Evolutionary conservation across 2,797 vertebrate genomes (phyloP).

Genomic region (Falco berigora): DNA sequence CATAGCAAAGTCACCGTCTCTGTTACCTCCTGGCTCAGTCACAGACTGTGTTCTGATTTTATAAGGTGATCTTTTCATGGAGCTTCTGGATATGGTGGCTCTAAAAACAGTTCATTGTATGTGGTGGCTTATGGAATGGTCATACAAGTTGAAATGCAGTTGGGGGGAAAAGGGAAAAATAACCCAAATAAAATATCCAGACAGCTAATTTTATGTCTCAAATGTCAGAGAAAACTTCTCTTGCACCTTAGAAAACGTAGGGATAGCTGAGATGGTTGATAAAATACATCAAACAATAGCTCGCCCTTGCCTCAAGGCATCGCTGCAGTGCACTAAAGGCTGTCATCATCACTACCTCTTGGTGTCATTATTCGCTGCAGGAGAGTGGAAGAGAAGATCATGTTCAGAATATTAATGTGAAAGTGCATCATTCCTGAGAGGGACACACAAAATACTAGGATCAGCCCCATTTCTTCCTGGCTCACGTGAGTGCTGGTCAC

Average conservation of each 20-base stretch:
- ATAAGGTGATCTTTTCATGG: background rate
- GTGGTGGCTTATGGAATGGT: background rate
- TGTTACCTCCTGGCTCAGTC: background rate
- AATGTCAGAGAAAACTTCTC: background rate
- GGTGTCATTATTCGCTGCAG: background rate
- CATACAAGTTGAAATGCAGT: background rate
- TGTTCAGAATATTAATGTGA: background rate
- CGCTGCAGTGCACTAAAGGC: background rate
- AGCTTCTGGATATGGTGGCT: background rate
- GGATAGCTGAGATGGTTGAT: background rate
- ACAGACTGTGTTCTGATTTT: background rate
- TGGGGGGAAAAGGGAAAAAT: background rate
- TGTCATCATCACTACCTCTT: background rate
- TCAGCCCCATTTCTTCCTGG: background rate
- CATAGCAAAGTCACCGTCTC: background rate
- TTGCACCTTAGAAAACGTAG: background rate
- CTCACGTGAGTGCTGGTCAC: too few species aligned
- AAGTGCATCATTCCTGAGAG: background rate
- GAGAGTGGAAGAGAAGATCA: background rate
- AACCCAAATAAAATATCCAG: background rate
- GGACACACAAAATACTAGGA: too few species aligned
- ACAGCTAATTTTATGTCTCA: background rate
- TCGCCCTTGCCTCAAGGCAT: background rate
- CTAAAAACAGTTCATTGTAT: background rate
- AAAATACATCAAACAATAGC: background rate